A percentile compares a stretch with the other conserved stretches of the same genome.
Conservation (phyloP, 2,797 vertebrate genomes). For the Myotis vivesi region DNA sequence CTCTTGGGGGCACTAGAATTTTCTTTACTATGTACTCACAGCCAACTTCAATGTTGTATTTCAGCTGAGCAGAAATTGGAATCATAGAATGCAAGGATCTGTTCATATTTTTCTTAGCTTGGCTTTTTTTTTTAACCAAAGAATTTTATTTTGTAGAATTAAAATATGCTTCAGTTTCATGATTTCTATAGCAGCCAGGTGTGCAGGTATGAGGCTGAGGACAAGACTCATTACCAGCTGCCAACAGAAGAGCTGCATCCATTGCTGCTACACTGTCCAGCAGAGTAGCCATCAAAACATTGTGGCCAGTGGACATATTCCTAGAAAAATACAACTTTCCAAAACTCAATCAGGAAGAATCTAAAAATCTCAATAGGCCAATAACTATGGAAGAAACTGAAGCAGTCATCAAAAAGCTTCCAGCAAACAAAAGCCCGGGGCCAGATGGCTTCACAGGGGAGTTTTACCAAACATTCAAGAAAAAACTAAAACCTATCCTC, state of each 20-base stretch:
- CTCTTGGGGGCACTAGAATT: conserved; percentile 94
- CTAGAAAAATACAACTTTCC: too few relatives aligned
- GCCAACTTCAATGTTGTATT: conserved; percentile 98
- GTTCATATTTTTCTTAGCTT: conserved; percentile 97
- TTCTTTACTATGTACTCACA: conserved; percentile 98
- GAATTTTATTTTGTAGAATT: conserved; percentile 98
- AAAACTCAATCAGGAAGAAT: too few relatives aligned
- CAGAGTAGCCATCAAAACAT: not conserved
- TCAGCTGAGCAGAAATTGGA: conserved; percentile 97
- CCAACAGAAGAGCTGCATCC: not conserved
- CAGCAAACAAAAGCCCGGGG: too few relatives aligned
- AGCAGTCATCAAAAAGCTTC: too few relatives aligned
- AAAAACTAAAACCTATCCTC: too few relatives aligned
- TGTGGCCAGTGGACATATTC: not conserved
- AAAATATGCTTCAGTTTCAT: conserved; percentile 99
- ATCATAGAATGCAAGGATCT: conserved; percentile 98
- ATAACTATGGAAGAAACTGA: too few relatives aligned
- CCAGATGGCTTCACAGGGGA: too few relatives aligned
- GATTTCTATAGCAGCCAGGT: conserved; percentile 86
- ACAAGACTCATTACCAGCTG: not conserved
- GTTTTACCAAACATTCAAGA: too few relatives aligned
- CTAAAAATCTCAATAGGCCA: too few relatives aligned
- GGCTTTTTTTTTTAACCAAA: conserved; percentile 94
- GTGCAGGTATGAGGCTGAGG: not conserved
- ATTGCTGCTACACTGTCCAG: too few relatives aligned